A percentile compares a stretch with the other conserved stretches of the same genome.
Evolutionary conservation across 2,797 vertebrate species (phyloP).

Genomic region (Graptemys geographica): DNA sequence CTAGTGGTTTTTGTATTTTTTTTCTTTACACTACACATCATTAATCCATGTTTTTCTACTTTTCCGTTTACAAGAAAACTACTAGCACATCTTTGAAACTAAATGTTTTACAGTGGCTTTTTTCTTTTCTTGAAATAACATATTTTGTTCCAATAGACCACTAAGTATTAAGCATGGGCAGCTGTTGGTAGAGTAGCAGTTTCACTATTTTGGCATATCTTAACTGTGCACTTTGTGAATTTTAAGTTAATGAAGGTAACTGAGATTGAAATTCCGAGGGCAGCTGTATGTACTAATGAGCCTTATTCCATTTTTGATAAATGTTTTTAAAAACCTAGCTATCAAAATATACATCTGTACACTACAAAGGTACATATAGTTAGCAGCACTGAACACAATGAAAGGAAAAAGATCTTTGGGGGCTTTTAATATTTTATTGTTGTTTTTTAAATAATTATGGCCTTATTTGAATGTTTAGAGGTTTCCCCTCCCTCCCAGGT

Average conservation of each 20-base stretch:
- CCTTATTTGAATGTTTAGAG: conserved; percentile 88
- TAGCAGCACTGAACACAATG: conserved; percentile 81
- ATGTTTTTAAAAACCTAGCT: conserved; percentile 71
- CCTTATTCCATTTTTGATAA: conserved; percentile 78
- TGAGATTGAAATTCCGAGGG: conserved; percentile 81
- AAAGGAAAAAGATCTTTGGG: conserved; percentile 82
- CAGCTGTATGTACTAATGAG: conserved; percentile 85
- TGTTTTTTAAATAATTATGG: conserved; percentile 86
- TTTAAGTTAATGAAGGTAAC: conserved; percentile 84
- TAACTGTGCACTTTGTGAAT: conserved; percentile 88
- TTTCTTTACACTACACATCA: conserved; percentile 72
- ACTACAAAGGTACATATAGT: conserved; percentile 78
- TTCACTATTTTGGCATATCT: conserved; percentile 83
- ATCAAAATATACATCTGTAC: conserved; percentile 72
- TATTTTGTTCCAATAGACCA: conserved; percentile 84
- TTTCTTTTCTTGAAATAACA: conserved; percentile 64
- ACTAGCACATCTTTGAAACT: conserved; percentile 82
- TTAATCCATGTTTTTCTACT: conserved; percentile 81
- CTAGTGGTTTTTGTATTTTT: conserved; percentile 84
- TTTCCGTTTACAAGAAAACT: conserved; percentile 82
- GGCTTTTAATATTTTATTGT: conserved; percentile 81
- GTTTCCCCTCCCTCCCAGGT: conserved; percentile 90
- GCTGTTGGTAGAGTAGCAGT: conserved; percentile 85
- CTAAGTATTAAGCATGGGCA: conserved; percentile 89
- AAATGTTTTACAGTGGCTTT: conserved; percentile 85